Evolutionary conservation across 2,113 vertebrate species (phyloP), one percentile per base, ranked within the genome.

Genomic region (Ibidorhyncha struthersii): DNA sequence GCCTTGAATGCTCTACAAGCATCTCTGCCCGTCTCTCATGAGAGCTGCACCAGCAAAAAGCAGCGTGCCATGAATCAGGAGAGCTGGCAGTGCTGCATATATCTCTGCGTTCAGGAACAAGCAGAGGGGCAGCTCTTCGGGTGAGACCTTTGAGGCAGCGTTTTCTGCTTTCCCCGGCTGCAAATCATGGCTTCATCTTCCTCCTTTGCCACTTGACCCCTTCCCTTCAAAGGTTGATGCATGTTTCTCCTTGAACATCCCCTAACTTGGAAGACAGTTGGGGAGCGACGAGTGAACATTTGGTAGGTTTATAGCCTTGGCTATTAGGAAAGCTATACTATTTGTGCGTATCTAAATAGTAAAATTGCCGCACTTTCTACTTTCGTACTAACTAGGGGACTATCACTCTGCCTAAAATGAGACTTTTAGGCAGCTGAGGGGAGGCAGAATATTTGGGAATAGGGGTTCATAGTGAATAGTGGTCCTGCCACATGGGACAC

Each of bases 161-260:
- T 58, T 94, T 95, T 78, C 73, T 92, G 49, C 89, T 86, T 97
- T 21, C 53, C 76, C 19, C 0, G 0, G 59, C 83, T 84, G 89
- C 70, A 96, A 96, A 96, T 97, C 91, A 82, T 4, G 22, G 43
- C 84, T 96, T 97, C 84, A 92, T 96, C 83, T 89, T 80, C 67
- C 25, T 93, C 52, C 69, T 78, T 63, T 85, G 89, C 70, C 67
- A 25, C 79, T 69, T 61, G 81, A 72, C 83, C 77, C 73, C 16
- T 58, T 78, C 50, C 55, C 66, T 91, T 91, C 86, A 80, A 43
- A 66, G 50, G 41, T 1, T 94, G 90, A 95, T 95, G 58, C 72
- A 96, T 94, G 53, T 41, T 80, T 97, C 82, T 95, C 97, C 95
- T 97, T 97, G 93, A 94, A 41, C 50, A 66, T 32, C 82, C 95